Percentiles rank a stretch among this genome's conserved stretches.
Evolutionary conservation across 2,797 vertebrate species (phyloP).

Genomic region (Champsocephalus gunnari): DNA sequence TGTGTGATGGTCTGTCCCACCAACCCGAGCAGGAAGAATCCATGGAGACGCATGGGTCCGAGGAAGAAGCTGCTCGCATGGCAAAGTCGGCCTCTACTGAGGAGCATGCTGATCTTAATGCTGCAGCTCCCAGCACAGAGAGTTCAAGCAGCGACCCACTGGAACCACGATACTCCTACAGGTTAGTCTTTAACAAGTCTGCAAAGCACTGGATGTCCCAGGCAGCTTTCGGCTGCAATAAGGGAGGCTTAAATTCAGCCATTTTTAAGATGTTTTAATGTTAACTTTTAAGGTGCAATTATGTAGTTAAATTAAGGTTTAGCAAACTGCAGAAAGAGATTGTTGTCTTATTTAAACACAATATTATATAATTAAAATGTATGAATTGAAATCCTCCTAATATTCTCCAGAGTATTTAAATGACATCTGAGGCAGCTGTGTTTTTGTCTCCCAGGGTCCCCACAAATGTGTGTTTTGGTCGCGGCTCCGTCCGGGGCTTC

Average conservation of each 20-base stretch:
- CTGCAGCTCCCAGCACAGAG: conserved; percentile 6
- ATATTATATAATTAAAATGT: not conserved
- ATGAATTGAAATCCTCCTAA: not conserved
- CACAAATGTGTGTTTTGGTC: conserved; percentile 87
- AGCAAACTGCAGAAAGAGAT: not conserved
- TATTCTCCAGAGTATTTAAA: not conserved
- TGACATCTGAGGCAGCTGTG: not conserved
- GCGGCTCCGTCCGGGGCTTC: conserved; percentile 87
- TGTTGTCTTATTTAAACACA: not conserved
- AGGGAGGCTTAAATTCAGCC: not conserved
- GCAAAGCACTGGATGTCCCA: not conserved
- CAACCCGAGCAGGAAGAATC: conserved; percentile 70
- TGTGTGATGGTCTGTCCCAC: conserved; percentile 48
- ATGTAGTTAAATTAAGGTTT: not conserved
- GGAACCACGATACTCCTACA: conserved; percentile 81
- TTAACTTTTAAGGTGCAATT: not conserved
- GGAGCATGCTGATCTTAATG: conserved; percentile 11
- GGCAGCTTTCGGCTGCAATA: not conserved
- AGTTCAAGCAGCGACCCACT: conserved; percentile 12
- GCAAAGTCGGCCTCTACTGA: not conserved
- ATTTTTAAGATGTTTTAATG: not conserved
- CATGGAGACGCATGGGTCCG: conserved; percentile 75
- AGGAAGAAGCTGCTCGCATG: conserved; percentile 40
- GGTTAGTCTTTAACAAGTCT: conserved; percentile 64
- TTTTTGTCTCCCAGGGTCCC: conserved; percentile 81